These are phyloP conservation scores for Temnothorax nylanderi DNA, from an alignment of 1,140 invertebrate species.

Conservation along the genomic window DNA sequence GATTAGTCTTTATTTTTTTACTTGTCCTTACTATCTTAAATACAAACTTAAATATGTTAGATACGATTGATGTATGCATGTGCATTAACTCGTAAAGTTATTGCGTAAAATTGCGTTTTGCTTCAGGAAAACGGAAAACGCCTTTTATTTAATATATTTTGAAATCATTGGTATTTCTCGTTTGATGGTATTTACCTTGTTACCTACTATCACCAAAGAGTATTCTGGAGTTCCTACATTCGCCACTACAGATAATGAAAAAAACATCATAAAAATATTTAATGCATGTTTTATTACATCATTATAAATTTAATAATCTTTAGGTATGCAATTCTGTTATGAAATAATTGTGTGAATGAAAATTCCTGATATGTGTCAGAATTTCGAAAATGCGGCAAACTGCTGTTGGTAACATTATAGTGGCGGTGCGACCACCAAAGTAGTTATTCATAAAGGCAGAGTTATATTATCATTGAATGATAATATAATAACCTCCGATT, in stretches of 20 bases:
- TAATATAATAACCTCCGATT: neutral
- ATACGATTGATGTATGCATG: no score
- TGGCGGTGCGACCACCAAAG: constrained; percentile 18
- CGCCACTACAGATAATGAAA: neutral
- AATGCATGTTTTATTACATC: neutral
- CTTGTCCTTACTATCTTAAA: constrained; percentile 68
- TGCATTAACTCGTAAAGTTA: constrained; percentile 65
- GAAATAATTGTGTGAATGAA: constrained; percentile 9
- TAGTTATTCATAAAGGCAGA: neutral
- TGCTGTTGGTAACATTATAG: neutral
- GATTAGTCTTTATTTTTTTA: constrained; percentile 82
- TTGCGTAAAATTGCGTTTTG: constrained; percentile 60
- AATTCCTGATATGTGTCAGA: neutral
- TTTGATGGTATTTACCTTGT: constrained; percentile 14
- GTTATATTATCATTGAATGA: neutral
- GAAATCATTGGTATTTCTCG: neutral
- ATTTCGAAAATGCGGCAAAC: neutral
- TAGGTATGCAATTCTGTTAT: constrained; percentile 48
- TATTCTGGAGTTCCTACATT: constrained; percentile 11
- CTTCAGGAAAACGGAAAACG: constrained; percentile 75
- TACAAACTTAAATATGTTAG: constrained; percentile 31
- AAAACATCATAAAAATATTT: neutral
- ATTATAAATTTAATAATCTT: constrained; percentile 4
- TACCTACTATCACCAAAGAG: neutral
- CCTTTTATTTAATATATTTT: constrained; percentile 71